Base-by-base conservation (phyloP, 1,140 invertebrate genomes). In the Drosophila azteca region DNA sequence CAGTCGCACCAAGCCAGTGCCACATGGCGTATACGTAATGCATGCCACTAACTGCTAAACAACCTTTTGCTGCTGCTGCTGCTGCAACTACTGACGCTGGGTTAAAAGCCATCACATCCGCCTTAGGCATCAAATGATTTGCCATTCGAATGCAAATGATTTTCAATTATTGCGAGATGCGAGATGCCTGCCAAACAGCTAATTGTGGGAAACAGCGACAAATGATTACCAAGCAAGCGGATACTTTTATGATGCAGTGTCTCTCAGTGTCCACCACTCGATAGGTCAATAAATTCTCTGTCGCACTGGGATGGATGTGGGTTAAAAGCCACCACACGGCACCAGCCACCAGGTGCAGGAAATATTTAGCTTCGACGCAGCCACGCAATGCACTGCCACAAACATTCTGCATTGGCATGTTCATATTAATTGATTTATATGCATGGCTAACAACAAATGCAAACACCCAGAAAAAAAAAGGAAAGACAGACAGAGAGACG, bases 341-440 rank as follows among this genome's bases (percentile, higher is more conserved):
- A 70, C 41, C 59, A 74, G 62, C 39, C 24, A 24, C 63, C 81
- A 88, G 82, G 73, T 85, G 82, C 41, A 61, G 61, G 71, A 74
- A 73, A 74, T 65, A 74, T 31, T 8, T 31, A 31, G 20, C 69
- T 65, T 46, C n/a, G 70, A 43, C 35, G 24, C 20, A 24, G 7
- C 26, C 52, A 75, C 61, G 70, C 70, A 66, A 48, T 64, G 46
- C 70, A 66, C 41, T 64, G 46, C 45, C 29, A 54, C 52, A 63
- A 57, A 58, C 31, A 55, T 68, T 61, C 68, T 45, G 67, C 83
- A 69, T 82, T 78, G 75, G 60, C 74, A 59, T 87, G 82, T 67
- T 59, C 49, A 88, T 79, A 79, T 87, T 87, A 87, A 87, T 87
- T 87, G 83, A 87, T 88, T 88, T 87, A 87, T 87, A 64, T 74